Conservation (phyloP, 1,140 invertebrate genomes). For the Conopomorpha cramerella region DNA sequence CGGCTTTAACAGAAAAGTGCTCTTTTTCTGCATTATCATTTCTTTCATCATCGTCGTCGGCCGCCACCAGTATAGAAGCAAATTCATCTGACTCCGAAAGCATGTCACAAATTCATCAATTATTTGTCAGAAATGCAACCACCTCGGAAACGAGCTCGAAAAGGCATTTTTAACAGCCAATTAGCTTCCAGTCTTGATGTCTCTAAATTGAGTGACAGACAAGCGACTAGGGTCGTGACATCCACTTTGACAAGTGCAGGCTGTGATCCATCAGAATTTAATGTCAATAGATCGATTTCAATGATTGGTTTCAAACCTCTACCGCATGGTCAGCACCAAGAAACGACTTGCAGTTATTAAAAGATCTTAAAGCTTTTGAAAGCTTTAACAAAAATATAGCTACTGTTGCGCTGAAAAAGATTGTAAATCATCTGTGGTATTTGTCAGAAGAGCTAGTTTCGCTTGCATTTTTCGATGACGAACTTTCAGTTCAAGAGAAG, state of each 20-base stretch:
- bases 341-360: too few relatives aligned
- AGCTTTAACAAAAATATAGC: too few relatives aligned
- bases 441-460: conserved; percentile 7
- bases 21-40: too few relatives aligned
- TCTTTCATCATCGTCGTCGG: too few relatives aligned
- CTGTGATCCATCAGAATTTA: conserved; percentile 8
- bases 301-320: too few relatives aligned
- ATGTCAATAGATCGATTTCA: conserved; percentile 10
- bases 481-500: conserved; percentile 1
- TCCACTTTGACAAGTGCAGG: conserved; percentile 12
- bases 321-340: too few relatives aligned
- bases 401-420: too few relatives aligned
- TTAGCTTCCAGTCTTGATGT: conserved; percentile 13
- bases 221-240: conserved; percentile 14
- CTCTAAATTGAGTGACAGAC: conserved; percentile 14
- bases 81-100: conserved; percentile 1
- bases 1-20: conserved; percentile 6
- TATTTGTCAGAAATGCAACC: not conserved
- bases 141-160: conserved; percentile 5
- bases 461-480: conserved; percentile 6
- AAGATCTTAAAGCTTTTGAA: too few relatives aligned
- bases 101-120: not conserved
- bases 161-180: conserved; percentile 9
- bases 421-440: too few relatives aligned
- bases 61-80: conserved; percentile 1